These are phyloP conservation scores for Pachymerium ferrugineum DNA, from an alignment of 2,888 invertebrate species.

Conservation along the genomic window DNA sequence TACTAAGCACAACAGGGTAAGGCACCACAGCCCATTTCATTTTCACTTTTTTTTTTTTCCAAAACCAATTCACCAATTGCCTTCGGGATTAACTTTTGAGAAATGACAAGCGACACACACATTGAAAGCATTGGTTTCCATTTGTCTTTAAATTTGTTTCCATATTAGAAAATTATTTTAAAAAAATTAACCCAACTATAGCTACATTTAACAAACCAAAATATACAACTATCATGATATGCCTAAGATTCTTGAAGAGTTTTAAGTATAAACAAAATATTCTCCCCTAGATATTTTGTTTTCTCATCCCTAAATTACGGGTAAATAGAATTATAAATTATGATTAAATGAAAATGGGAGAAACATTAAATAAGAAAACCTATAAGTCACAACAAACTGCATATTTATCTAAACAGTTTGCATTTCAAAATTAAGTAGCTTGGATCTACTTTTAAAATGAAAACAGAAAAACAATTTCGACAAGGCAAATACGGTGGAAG, in stretches of 20 bases:
- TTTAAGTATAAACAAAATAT: slow-evolving; percentile 16
- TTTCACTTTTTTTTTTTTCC: background rate
- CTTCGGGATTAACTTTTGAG: slow-evolving; percentile 21
- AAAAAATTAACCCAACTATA: background rate
- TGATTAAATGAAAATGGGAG: background rate
- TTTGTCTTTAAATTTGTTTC: background rate
- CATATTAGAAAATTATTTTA: background rate
- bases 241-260: slow-evolving; percentile 28
- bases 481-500: slow-evolving; percentile 27
- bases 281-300: background rate
- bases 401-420: too few relatives aligned
- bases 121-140: slow-evolving; percentile 10
- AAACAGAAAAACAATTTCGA: background rate
- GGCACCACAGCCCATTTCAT: slow-evolving; percentile 25
- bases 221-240: slow-evolving; percentile 32
- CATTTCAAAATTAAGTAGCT: too few relatives aligned
- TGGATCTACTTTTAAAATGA: too few relatives aligned
- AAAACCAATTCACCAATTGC: slow-evolving; percentile 22
- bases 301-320: background rate
- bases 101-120: slow-evolving; percentile 20
- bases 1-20: slow-evolving; percentile 24
- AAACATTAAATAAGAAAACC: background rate
- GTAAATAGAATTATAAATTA: slow-evolving; percentile 1
- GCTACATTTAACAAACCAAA: slow-evolving; percentile 29
- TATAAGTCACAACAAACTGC: too few relatives aligned